Evolutionary conservation across 1,140 invertebrate species (phyloP).

Genomic region (Drosophila carrolli): DNA sequence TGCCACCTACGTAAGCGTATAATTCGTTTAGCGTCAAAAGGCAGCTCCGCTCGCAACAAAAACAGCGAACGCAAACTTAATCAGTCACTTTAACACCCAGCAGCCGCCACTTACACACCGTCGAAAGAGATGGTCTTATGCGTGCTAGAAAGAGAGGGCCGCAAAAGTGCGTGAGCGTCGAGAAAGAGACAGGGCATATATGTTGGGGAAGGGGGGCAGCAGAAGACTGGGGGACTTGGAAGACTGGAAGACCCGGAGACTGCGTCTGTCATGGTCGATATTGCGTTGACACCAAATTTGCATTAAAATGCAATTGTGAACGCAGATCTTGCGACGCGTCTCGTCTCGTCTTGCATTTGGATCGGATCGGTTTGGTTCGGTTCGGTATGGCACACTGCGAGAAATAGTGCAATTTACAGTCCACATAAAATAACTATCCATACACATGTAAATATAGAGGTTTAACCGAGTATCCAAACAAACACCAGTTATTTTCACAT

Average conservation of each 20-base stretch:
- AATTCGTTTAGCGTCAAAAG: constrained; percentile 77
- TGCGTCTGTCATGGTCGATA: constrained; percentile 79
- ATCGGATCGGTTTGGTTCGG: constrained; percentile 30
- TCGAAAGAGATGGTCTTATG: constrained; percentile 1
- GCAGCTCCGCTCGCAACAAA: constrained; percentile 19
- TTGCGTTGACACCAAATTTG: constrained; percentile 83
- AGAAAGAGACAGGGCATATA: constrained; percentile 20
- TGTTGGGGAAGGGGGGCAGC: constrained; percentile 2
- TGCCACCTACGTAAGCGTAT: constrained; percentile 82
- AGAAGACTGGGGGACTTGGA: constrained; percentile 1
- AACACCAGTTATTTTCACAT: too few relatives aligned
- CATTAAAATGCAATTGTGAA: constrained; percentile 79
- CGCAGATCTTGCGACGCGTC: constrained; percentile 31
- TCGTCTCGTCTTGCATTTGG: constrained; percentile 13
- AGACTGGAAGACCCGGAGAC: constrained; percentile 12
- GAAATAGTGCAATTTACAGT: neutral
- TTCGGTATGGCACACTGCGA: neutral
- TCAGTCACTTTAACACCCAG: constrained; percentile 79
- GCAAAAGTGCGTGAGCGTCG: constrained; percentile 58
- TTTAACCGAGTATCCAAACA: too few relatives aligned
- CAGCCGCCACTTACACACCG: constrained; percentile 65
- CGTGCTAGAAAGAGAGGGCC: constrained; percentile 5
- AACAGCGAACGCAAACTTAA: constrained; percentile 70
- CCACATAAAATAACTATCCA: too few relatives aligned
- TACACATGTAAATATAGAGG: too few relatives aligned